Base-by-base conservation (phyloP, 2,888 invertebrate species). In the Nomada ruficornis region DNA sequence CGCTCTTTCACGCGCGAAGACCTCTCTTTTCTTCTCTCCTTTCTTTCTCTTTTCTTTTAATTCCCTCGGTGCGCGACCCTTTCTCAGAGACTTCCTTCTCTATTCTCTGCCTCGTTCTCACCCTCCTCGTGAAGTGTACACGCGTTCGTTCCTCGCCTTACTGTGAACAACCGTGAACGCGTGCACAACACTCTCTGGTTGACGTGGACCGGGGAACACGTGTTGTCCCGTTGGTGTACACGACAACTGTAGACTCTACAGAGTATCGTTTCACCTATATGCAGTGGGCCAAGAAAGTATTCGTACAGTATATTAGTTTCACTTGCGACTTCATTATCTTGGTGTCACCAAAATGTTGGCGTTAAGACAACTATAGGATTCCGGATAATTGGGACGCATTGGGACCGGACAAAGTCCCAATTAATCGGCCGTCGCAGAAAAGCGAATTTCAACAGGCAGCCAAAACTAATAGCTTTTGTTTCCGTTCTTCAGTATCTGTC, bases 81-180 rank as follows among this genome's bases (percentile, higher is more conserved):
- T 80, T 73, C 82, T 77, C 55, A 5, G 55, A 55, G 80, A 59
- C 64, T 82, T 86, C 83, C 82, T 85, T 82, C 71, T 77, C 70
- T 87, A 74, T 77, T 80, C 55, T 47, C 79, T 65, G 79, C 54
- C 67, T 88, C 81, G 75, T 88, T 88, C 88, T 86, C 88, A 77
- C 86, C 78, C 86, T 83, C 29, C 36, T 7, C 70, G 64, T 83
- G 54, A 73, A 82, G 77, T 82, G 81, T 63, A 79, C 59, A 74
- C 86, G 83, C 83, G 78, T 86, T 77, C 83, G 77, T 82, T 77
- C 65, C 65, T 64, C 69, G 71, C 84, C 68, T 55, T 81, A 64
- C 59, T 69, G 20, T 70, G 36, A 59, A 44, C 54, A 26, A 57
- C 64, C 36, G 26, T 23, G n/a, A 68, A 20, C 18, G 76, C 54